Base-by-base conservation (phyloP, 2,888 invertebrate genomes). In the Latrodectus hesperus region DNA sequence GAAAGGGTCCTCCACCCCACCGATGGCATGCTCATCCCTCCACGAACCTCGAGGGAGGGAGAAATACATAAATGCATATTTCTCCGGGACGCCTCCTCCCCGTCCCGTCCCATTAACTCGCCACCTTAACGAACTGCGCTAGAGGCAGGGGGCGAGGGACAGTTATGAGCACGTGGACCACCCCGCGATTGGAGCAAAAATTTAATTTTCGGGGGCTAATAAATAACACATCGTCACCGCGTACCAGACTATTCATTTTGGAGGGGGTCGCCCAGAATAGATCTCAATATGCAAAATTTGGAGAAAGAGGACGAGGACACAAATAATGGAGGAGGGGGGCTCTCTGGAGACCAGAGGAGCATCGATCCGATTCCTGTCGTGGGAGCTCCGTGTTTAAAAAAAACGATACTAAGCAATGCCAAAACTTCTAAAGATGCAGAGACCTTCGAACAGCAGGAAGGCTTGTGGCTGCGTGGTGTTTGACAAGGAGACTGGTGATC, bases 171-270 rank as follows among this genome's bases (percentile, higher is more conserved):
- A 80, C 79, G 72, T 64, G 79, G 64, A 49, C 71, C 26, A 64
- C 4, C 53, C 53, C n/a, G 12, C 22, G 68, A 49, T 55, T 55
- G 26, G 78, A 53, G 55, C 17, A 51, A 64, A 80, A 80, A 80
- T 72, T 80, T 80, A 72, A 80, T 16, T 80, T 80, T 80, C 49
- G 60, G 72, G 72, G 64, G 52, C 79, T 80, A 80, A 80, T 80
- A 80, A 80, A 80, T 80, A 80, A 60, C 60, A 60, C 60, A 16
- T 60, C 60, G 60, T 60, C 60, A 60, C 60, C n/a, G 60, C n/a
- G n/a, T n/a, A 16, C 60, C 60, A 11, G 14, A 60, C 60, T 60
- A 60, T 60, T 60, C 12, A 60, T 60, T 60, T 60, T 60, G 60
- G 6, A 60, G 60, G 6, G 12, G 60, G 12, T 60, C 60, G 6